Percentiles rank a stretch among this genome's conserved stretches.
Conservation (phyloP, 2,888 invertebrate species). For the Nomada ruficornis region DNA sequence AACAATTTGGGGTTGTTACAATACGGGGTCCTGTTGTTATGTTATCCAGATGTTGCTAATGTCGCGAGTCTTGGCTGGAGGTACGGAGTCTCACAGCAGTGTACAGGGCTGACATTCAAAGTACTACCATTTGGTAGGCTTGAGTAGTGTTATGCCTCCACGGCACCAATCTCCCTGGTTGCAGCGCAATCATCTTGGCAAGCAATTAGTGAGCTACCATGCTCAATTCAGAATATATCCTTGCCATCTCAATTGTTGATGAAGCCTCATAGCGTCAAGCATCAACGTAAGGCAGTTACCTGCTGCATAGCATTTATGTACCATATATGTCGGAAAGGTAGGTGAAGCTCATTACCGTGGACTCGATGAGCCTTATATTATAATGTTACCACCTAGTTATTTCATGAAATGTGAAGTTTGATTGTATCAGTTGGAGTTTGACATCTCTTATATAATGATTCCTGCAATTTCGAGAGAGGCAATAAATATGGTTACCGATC, state of each 20-base stretch:
- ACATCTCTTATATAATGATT: slow-evolving; percentile 39
- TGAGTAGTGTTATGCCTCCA: slow-evolving; percentile 83
- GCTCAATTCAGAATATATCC: slow-evolving; percentile 80
- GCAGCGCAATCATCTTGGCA: slow-evolving; percentile 80
- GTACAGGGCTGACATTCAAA: slow-evolving; percentile 83
- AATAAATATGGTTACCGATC: slow-evolving; percentile 34
- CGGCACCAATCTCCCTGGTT: slow-evolving; percentile 79
- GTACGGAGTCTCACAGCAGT: slow-evolving; percentile 79
- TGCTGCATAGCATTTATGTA: slow-evolving; percentile 84
- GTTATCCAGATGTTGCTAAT: slow-evolving; percentile 83
- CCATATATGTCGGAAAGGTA: slow-evolving; percentile 83
- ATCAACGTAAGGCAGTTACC: slow-evolving; percentile 82
- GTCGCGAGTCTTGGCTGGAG: slow-evolving; percentile 80
- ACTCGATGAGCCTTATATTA: slow-evolving; percentile 69
- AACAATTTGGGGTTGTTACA: slow-evolving; percentile 73
- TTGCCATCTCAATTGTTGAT: slow-evolving; percentile 82
- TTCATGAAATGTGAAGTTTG: slow-evolving; percentile 51
- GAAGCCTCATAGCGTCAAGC: slow-evolving; percentile 82
- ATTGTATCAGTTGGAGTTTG: slow-evolving; percentile 49
- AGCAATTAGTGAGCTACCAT: slow-evolving; percentile 81
- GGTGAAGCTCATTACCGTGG: slow-evolving; percentile 74
- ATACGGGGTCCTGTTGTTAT: slow-evolving; percentile 77
- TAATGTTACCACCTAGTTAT: slow-evolving; percentile 58
- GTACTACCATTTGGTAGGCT: slow-evolving; percentile 83
- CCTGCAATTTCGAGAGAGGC: slow-evolving; percentile 40